Evolutionary conservation across 2,888 invertebrate genomes (phyloP), one percentile per base, ranked within the genome.

Genomic region (Hylaea fasciaria): DNA sequence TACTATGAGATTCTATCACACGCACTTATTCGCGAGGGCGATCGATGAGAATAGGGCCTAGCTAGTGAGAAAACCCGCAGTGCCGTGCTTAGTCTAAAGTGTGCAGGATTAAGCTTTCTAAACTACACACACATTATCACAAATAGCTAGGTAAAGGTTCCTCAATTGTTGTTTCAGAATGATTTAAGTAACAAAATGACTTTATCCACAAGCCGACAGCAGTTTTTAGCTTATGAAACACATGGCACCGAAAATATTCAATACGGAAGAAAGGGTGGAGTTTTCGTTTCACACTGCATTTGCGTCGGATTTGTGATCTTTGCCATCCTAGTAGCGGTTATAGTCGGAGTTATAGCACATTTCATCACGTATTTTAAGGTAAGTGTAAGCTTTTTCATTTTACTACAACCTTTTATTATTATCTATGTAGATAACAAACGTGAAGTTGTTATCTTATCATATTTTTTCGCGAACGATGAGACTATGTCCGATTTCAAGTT

Each of bases 221-320:
- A 95, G 79, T 95, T 95, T 76, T 81, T 94, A 65, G 91, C 94
- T 0, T 94, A 93, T 68, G 94, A 94, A 70, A 76, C 89, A 0
- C 92, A 93, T 32, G 81, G 84, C 8, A 79, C 91, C 45, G 93
- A 91, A 65, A 92, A 93, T 60, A 93, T 94, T 45, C 91, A 93
- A 48, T 94, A 94, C 76, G 92, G 92, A 63, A 86, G 94, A 66
- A 92, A 89, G 63, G 94, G 94, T 11, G 95, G 95, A 39, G 90
- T 94, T 69, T 95, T 94, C 74, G 88, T 95, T 17, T 93, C 94
- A 41, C 93, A 93, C 59, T 94, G 94, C 72, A 93, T 94, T n/a
- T 93, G 94, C 68, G 77, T 92, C 22, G 77, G 77, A 41, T 86
- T 89, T 54, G 71, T 92, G 3, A 67, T 92, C 28, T 78, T 84